These are phyloP conservation scores for Lynx canadensis DNA, from an alignment of 2,113 vertebrate species.

Conservation along the genomic window DNA sequence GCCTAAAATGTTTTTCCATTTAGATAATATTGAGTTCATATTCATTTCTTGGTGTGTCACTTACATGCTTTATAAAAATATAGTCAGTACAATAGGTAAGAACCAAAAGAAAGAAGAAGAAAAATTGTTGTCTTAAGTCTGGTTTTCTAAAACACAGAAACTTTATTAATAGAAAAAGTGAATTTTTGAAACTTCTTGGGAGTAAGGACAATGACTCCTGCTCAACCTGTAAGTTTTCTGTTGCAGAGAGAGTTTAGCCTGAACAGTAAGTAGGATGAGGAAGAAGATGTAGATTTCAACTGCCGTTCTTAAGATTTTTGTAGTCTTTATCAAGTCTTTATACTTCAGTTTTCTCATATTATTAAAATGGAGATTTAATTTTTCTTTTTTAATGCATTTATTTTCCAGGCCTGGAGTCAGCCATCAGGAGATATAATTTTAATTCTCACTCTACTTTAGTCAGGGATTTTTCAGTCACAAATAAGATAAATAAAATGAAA, in stretches of 20 bases:
- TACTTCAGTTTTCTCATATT: not conserved
- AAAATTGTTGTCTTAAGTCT: slow-evolving; percentile 18
- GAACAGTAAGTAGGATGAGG: not conserved
- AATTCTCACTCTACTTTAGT: slow-evolving; percentile 33
- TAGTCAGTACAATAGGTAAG: slow-evolving; percentile 44
- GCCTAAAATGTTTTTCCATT: not conserved
- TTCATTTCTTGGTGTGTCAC: not conserved
- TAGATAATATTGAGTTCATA: slow-evolving; percentile 26
- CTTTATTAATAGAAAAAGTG: slow-evolving; percentile 48
- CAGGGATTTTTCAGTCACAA: not conserved
- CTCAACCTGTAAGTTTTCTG: not conserved
- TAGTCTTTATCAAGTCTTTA: slow-evolving; percentile 26
- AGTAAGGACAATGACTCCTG: slow-evolving; percentile 19
- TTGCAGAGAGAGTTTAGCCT: not conserved
- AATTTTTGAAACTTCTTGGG: slow-evolving; percentile 41
- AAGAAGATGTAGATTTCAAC: slow-evolving; percentile 4
- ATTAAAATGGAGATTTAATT: slow-evolving; percentile 11
- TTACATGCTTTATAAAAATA: slow-evolving; percentile 26
- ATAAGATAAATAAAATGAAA: slow-evolving; percentile 47
- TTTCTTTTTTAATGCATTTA: slow-evolving; percentile 21
- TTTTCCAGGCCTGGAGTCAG: not conserved
- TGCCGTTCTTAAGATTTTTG: slow-evolving; percentile 10
- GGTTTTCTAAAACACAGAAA: slow-evolving; percentile 31
- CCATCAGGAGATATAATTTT: slow-evolving; percentile 1
- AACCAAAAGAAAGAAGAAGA: slow-evolving; percentile 44